Percentiles rank a stretch among this genome's conserved stretches.
Evolutionary conservation across 2,797 vertebrate genomes (phyloP).

Genomic region (Amazona ochrocephala): DNA sequence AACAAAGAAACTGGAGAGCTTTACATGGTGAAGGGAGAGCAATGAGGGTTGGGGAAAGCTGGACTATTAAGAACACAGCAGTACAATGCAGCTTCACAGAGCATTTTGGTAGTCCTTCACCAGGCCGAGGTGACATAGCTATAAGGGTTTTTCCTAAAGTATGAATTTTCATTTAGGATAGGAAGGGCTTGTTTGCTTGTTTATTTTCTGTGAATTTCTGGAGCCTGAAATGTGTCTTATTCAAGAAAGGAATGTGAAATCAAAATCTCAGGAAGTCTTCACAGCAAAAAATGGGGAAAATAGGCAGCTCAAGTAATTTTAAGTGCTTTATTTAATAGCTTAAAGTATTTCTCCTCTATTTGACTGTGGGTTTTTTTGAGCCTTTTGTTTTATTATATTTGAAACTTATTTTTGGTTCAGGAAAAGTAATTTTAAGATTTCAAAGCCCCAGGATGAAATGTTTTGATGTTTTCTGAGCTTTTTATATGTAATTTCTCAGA

Average conservation of each 20-base stretch:
- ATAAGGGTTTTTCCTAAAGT: neutral
- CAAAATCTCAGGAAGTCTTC: neutral
- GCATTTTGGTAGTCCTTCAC: neutral
- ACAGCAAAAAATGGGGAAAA: neutral
- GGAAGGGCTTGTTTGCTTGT: neutral
- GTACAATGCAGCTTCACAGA: neutral
- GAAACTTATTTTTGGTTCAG: neutral
- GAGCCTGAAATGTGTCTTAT: neutral
- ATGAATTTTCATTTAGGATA: neutral
- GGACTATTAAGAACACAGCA: neutral
- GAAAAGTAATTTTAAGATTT: neutral
- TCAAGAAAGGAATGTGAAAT: neutral
- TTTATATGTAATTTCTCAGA: neutral
- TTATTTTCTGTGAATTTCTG: neutral
- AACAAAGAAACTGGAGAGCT: slow-evolving; percentile 34
- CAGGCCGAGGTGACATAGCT: neutral
- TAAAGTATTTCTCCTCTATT: neutral
- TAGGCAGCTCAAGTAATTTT: neutral
- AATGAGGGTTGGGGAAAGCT: neutral
- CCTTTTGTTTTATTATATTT: neutral
- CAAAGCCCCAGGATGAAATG: neutral
- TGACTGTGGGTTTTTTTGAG: neutral
- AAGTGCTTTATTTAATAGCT: neutral
- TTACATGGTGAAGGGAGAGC: neutral
- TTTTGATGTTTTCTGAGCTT: neutral